Percentiles rank a stretch among this genome's conserved stretches.
Evolutionary conservation across 2,888 invertebrate species (phyloP).

Genomic region (Drosophila ustulata): DNA sequence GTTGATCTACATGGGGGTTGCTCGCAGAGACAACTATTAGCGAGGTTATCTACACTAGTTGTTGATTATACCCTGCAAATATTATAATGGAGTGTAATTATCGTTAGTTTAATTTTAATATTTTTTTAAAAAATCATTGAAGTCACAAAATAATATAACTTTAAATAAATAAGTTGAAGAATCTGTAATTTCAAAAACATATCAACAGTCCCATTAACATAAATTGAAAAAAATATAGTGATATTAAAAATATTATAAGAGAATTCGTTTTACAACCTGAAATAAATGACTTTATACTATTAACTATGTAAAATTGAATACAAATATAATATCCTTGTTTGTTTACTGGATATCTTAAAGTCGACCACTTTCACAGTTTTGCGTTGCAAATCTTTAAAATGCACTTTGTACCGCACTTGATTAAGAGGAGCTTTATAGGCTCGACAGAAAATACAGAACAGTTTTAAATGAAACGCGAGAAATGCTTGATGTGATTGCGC

Average conservation of each 20-base stretch:
- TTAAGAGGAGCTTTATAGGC: constrained; percentile 1
- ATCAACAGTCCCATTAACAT: too few species aligned
- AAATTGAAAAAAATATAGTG: too few species aligned
- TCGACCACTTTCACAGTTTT: not conserved
- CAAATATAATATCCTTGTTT: not conserved
- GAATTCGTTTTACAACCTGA: too few species aligned
- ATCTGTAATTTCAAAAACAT: too few species aligned
- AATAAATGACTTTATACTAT: too few species aligned
- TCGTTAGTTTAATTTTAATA: too few species aligned
- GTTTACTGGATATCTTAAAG: not conserved
- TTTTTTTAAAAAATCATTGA: too few species aligned
- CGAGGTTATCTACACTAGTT: constrained; percentile 16
- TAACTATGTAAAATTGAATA: too few species aligned
- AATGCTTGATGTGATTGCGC: constrained; percentile 67
- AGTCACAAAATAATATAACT: too few species aligned
- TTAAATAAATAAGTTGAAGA: too few species aligned
- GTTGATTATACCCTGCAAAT: constrained; percentile 22
- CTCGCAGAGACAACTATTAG: not conserved
- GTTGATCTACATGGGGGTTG: not conserved
- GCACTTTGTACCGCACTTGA: constrained; percentile 40
- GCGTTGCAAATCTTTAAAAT: not conserved
- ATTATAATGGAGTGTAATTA: not conserved
- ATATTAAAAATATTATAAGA: too few species aligned
- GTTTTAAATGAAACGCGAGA: constrained; percentile 47
- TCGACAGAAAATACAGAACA: constrained; percentile 20